Evolutionary conservation across 2,113 vertebrate species (phyloP), one percentile per base, ranked within the genome.

Genomic region (Coracopsis vasa): DNA sequence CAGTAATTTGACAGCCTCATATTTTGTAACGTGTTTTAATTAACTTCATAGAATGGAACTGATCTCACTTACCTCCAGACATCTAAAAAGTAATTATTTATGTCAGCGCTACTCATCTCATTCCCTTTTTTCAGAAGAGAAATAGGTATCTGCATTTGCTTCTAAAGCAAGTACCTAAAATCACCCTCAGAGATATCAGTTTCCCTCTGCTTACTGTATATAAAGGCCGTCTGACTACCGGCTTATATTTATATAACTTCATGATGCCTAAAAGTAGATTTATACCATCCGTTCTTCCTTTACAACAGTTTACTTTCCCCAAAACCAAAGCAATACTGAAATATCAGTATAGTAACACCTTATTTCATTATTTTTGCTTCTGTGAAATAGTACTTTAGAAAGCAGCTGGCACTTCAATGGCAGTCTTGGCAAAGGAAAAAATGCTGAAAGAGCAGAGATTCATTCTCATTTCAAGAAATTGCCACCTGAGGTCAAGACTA

Each of bases 1-100:
- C 23, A 74, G 16, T 37, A 50, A 66, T 84, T 2, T 89, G 80
- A 78, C 45, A 80, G 60, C 18, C n/a, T 92, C 11, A 10, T 60
- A 50, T 80, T 92, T 92, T 93, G 19, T n/a, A 64, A 90, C 23
- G 29, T 92, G 19, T 86, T 95, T 92, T 95, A 91, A 96, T 96
- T 94, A 80, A 74, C 56, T 95, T 80, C 35, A 41, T n/a, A 90
- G 35, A 79, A 84, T 79, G 9, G 13, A 11, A 93, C 75, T 91
- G 3, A 51, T 88, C 47, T 75, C 44, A 60, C 53, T 78, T n/a
- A 65, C 39, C 35, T 90, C 84, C 69, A 91, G 69, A 94, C 20
- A 84, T 28, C 29, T 87, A 67, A 94, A 93, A 86, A 73, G 39
- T 67, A 87, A 94, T 94, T 87, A 77, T 75, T 73, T 81, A 7